Evolutionary conservation across 2,113 vertebrate genomes (phyloP).

Genomic region (Ictalurus punctatus): DNA sequence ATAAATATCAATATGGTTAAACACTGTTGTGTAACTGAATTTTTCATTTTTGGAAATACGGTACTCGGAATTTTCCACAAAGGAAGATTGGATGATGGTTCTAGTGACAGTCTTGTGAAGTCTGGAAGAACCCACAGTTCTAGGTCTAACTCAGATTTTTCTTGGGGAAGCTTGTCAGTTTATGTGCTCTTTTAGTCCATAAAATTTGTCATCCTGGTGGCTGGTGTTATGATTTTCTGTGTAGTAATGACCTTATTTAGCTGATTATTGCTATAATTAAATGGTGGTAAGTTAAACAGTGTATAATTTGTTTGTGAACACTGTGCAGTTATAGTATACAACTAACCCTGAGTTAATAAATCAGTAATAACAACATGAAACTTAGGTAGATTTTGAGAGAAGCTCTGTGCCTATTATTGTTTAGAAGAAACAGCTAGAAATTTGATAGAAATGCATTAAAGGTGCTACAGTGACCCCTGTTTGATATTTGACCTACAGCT

Average conservation of each 20-base stretch:
- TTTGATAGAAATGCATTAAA: slow-evolving; percentile 16
- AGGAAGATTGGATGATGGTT: not conserved
- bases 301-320: not conserved
- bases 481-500: slow-evolving; percentile 71
- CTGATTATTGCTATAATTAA: not conserved
- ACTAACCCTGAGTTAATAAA: not conserved
- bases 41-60: not conserved
- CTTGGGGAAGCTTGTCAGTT: not conserved
- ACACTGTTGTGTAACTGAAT: not conserved
- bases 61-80: not conserved
- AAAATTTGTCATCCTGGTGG: not conserved
- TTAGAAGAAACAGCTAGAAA: slow-evolving; percentile 3
- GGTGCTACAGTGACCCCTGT: slow-evolving; percentile 44
- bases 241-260: not conserved
- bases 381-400: not conserved
- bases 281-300: not conserved
- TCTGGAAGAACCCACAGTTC: not conserved
- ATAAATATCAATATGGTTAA: slow-evolving; percentile 2
- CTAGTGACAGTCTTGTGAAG: not conserved
- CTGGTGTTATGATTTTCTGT: not conserved
- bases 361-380: not conserved
- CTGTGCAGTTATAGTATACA: not conserved
- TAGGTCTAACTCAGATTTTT: not conserved
- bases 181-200: not conserved
- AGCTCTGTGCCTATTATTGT: not conserved